Base-by-base conservation (phyloP, 2,888 invertebrate genomes). In the Phyllotreta striolata region DNA sequence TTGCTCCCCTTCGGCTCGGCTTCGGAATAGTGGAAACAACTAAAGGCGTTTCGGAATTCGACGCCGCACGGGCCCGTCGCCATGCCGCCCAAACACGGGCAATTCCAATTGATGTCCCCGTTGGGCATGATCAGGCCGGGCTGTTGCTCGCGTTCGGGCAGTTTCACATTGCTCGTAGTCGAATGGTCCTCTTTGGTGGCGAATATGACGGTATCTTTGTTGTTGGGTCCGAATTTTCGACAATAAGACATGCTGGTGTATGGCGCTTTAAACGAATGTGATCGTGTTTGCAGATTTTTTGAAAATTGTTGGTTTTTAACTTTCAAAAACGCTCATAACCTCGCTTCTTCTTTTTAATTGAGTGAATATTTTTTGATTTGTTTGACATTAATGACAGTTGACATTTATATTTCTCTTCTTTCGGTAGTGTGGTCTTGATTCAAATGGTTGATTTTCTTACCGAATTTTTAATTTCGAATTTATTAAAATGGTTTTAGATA, bases 21-120 rank as follows among this genome's bases (percentile, higher is more conserved):
- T 63, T 87, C 87, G 70, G 93, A 94, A 81, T 94, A 92, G 80
- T 97, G 96, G 80, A 97, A 97, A 82, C 98, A 98, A 37, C 93
- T 91, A 81, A 98, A 96, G 1, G 97, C 96, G 71, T 95, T 92
- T 44, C 97, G 85, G 82, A 98, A 98, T 80, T 95, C 91, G 9
- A 91, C 86, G 0, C 96, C 97, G 80, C 98, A 98, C 0, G 98
- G 97, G 0, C 98, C 97, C 0, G 95, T 94, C 4, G 96, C 95
- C 93, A 97, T 96, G n/a, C 96, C 96, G 9, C 97, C 97, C 39
- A 98, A 85, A 79, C 98, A 98, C 0, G 97, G 97, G 77, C 98
- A 98, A 78, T 92, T 92, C 97, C 97, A 98, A 83, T 98, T 98
- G 70, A 98, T 95, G 66, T 91, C 89, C 4, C 97, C 97, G 81